phyloP scores from a whole-genome alignment of 2,888 invertebrate species.

The Nomada hirtipes region DNA sequence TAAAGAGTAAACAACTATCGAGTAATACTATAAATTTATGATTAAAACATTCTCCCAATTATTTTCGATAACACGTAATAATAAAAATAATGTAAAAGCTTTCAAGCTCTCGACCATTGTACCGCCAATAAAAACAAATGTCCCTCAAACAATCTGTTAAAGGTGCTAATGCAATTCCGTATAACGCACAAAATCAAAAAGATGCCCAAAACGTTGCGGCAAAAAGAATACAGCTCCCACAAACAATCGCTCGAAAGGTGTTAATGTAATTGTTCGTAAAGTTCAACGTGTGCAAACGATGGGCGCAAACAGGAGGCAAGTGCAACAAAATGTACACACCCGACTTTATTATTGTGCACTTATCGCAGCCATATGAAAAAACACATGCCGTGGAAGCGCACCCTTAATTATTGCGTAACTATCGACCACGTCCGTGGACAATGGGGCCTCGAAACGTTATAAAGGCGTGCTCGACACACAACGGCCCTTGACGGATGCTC shows the following conservation, averaged over 20 bases:
- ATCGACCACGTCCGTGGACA: constrained; percentile 30
- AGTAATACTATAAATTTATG: not conserved
- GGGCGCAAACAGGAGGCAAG: not conserved
- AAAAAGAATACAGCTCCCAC: too few species aligned
- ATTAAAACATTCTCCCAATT: too few species aligned
- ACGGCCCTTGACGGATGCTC: constrained; percentile 57
- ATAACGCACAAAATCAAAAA: too few species aligned
- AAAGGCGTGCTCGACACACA: constrained; percentile 29
- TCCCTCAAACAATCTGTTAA: not conserved
- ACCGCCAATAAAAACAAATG: too few species aligned
- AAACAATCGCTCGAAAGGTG: not conserved
- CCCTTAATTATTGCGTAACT: constrained; percentile 45
- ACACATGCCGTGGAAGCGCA: constrained; percentile 6
- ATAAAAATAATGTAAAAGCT: too few species aligned
- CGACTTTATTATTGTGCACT: not conserved
- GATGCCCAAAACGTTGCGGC: too few species aligned
- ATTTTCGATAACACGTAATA: too few species aligned
- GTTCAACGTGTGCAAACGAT: not conserved
- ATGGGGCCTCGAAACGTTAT: constrained; percentile 39
- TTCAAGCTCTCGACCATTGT: too few species aligned
- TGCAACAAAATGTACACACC: constrained; percentile 3
- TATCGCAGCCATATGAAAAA: constrained; percentile 3
- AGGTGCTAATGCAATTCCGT: not conserved
- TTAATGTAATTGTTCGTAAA: not conserved
- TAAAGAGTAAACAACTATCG: not conserved